Conservation (phyloP, 2,888 invertebrate genomes). For the Drosophila anomalata region DNA sequence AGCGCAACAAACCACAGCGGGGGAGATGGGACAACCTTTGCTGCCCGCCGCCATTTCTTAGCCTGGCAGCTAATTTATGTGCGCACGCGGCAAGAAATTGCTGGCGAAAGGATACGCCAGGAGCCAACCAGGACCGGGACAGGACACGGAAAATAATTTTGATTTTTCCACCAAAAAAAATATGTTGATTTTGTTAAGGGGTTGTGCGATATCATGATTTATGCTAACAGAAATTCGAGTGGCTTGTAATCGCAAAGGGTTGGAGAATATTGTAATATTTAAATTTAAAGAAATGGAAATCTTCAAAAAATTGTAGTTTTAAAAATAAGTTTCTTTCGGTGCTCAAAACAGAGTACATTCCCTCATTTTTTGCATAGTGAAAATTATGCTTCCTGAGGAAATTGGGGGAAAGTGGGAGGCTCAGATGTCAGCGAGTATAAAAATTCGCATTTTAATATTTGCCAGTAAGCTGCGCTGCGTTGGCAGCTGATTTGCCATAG, state of each 20-base stretch:
- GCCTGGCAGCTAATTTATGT: slow-evolving; percentile 79
- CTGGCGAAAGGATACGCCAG: slow-evolving; percentile 53
- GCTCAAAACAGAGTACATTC: slow-evolving; percentile 9
- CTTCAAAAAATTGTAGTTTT: too few relatives aligned
- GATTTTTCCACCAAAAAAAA: slow-evolving; percentile 3
- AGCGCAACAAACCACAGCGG: slow-evolving; percentile 71
- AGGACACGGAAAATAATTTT: slow-evolving; percentile 32
- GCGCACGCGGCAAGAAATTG: slow-evolving; percentile 73
- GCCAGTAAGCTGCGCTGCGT: slow-evolving; percentile 70
- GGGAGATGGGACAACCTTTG: slow-evolving; percentile 63
- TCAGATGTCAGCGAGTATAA: slow-evolving; percentile 77
- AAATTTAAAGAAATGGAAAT: not conserved
- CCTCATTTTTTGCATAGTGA: slow-evolving; percentile 59
- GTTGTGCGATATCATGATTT: not conserved
- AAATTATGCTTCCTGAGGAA: slow-evolving; percentile 57
- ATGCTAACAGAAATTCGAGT: not conserved
- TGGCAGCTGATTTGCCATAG: slow-evolving; percentile 73
- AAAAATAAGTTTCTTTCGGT: not conserved
- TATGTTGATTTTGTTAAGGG: not conserved
- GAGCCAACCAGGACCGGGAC: slow-evolving; percentile 19
- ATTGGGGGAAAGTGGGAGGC: slow-evolving; percentile 38
- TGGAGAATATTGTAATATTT: not conserved
- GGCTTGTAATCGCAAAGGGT: not conserved
- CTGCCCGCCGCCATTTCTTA: slow-evolving; percentile 73
- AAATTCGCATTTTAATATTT: slow-evolving; percentile 80